Base-by-base conservation (phyloP, 2,888 invertebrate species). In the Volucella inanis region DNA sequence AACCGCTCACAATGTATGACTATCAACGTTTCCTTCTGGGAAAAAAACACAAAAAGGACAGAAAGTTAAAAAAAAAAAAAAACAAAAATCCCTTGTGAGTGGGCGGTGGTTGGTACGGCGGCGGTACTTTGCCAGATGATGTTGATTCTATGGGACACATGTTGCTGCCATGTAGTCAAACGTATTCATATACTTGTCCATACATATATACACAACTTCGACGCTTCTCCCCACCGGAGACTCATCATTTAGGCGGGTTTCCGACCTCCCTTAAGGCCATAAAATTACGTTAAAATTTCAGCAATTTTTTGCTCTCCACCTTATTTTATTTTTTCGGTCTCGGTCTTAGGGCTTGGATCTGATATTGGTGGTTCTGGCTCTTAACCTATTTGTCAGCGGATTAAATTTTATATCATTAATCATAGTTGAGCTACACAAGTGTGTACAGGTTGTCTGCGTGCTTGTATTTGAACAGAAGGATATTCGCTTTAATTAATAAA, bases 391-490 rank as follows among this genome's bases (percentile, higher is more conserved):
- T 82, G 77, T 72, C 77, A 82, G 65, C 49, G 61, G 71, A 65
- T 77, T 77, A 77, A n/a, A 72, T 72, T 77, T 65, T 49, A 65
- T 77, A 41, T 55, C 71, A 82, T 82, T 82, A 72, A 72, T 82
- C 77, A 82, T 59, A 59, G 45, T 71, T 49, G 49, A 39, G 39
- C 67, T 41, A 41, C 43, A 31, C 31, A 31, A 31, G 50, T 49
- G 14, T 38, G 15, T 0, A 11, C 50, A 8, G 31, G 9, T 14
- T 12, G 55, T 54, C 4, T 31, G 45, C 38, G 43, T 47, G 49
- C 41, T 18, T 70, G 18, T 41, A 9, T 74, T 15, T 6, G 22
- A 22, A 15, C 3, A 54, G 10, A 65, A 22, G 55, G n/a, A 75
- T 67, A 50, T 59, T 41, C 1, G 3, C 12, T 57, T 75, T 41